Evolutionary conservation across 2,797 vertebrate genomes (phyloP).

Genomic region (Enteromius trimaculatus): DNA sequence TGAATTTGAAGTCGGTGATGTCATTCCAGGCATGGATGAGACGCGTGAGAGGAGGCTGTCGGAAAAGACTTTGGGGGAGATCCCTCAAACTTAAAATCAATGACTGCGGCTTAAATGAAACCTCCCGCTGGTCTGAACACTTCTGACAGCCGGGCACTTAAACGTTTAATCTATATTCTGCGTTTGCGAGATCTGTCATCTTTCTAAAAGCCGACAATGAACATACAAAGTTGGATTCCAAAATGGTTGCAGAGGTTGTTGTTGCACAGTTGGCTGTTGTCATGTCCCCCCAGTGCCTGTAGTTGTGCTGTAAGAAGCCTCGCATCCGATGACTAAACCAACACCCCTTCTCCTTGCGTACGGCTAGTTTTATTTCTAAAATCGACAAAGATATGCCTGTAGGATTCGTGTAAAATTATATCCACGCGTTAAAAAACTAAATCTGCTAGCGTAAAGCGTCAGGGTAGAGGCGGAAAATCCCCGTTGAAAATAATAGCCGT

Average conservation of each 20-base stretch:
- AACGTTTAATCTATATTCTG: neutral
- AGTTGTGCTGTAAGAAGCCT: conserved; percentile 99
- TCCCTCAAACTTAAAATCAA: conserved; percentile 56
- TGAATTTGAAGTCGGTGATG: conserved; percentile 50
- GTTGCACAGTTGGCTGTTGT: conserved; percentile 93
- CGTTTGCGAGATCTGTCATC: neutral
- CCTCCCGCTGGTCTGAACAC: neutral
- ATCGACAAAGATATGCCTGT: conserved; percentile 34
- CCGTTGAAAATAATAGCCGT: conserved; percentile 51
- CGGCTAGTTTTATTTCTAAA: conserved; percentile 86
- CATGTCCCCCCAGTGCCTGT: conserved; percentile 99
- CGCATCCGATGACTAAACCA: conserved; percentile 85
- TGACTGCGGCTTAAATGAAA: neutral
- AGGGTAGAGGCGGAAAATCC: conserved; percentile 39
- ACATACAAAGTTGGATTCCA: conserved; percentile 87
- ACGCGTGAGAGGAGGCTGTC: conserved; percentile 51
- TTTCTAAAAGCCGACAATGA: conserved; percentile 42
- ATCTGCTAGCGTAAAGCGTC: conserved; percentile 25
- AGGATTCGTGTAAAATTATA: conserved; percentile 31
- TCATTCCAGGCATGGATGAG: conserved; percentile 53
- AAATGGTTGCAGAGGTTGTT: conserved; percentile 99
- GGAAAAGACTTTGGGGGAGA: conserved; percentile 59
- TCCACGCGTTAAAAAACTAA: conserved; percentile 34
- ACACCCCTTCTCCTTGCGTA: conserved; percentile 74
- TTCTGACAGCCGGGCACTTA: neutral